Evolutionary conservation across 2,888 invertebrate genomes (phyloP).

Genomic region (Tridacna crocea): DNA sequence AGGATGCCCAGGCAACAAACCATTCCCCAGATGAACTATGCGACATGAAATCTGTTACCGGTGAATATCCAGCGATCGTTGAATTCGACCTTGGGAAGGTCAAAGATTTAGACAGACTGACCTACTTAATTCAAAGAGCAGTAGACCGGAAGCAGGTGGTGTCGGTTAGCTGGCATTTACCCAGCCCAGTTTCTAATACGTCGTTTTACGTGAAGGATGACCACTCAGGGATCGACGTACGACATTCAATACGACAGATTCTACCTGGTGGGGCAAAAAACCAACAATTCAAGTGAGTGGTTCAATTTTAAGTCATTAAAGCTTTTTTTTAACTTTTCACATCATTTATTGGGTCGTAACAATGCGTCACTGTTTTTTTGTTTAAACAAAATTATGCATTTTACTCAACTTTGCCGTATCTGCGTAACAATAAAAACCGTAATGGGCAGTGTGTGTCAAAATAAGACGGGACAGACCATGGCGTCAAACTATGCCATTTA

Average conservation of each 20-base stretch:
- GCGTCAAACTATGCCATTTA: too few relatives aligned
- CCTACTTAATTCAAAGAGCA: conserved; percentile 10
- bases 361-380: neutral
- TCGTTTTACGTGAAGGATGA: conserved; percentile 37
- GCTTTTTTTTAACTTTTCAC: neutral
- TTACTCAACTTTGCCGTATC: too few relatives aligned
- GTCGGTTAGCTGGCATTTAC: conserved; percentile 49
- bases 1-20: conserved; percentile 2
- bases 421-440: too few relatives aligned
- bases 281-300: conserved; percentile 38
- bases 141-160: conserved; percentile 17
- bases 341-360: neutral
- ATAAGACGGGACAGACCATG: too few relatives aligned
- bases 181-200: conserved; percentile 50
- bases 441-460: too few relatives aligned
- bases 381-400: too few relatives aligned
- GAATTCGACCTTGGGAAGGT: conserved; percentile 49
- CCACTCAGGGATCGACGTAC: conserved; percentile 27
- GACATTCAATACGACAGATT: conserved; percentile 38
- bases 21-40: conserved; percentile 51
- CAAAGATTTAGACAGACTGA: conserved; percentile 8
- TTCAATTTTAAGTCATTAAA: neutral
- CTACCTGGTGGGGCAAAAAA: conserved; percentile 52
- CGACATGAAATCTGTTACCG: conserved; percentile 52
- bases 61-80: conserved; percentile 58